Evolutionary conservation across 30 jellyfish, hydroid and myxozoan species (phyloP).

Genomic region (Hydractinia echinata): DNA sequence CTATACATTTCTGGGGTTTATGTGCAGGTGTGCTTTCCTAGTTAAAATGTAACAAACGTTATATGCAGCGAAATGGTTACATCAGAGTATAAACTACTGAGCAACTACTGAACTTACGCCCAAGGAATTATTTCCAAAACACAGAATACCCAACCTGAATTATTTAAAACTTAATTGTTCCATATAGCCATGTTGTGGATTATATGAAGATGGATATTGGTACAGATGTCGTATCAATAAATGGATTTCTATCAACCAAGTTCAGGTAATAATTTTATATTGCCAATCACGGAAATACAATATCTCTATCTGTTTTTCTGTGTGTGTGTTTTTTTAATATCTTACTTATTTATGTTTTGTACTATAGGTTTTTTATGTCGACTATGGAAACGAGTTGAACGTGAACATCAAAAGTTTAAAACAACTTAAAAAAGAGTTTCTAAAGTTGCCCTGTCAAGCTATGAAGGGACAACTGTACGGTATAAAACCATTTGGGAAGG

Average conservation of each 20-base stretch:
- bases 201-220: slow-evolving; percentile 78
- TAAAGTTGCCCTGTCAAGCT: slow-evolving; percentile 62
- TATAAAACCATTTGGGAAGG: slow-evolving; percentile 26
- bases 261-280: slow-evolving; percentile 37
- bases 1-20: too few species aligned
- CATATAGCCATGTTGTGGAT: slow-evolving; percentile 68
- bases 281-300: not conserved
- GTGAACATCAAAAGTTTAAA: slow-evolving; percentile 45
- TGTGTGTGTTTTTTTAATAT: not conserved
- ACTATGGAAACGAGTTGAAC: slow-evolving; percentile 65
- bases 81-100: too few species aligned
- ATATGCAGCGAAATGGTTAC: too few species aligned
- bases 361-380: slow-evolving; percentile 70
- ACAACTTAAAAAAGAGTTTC: slow-evolving; percentile 52
- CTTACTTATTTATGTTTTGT: not conserved
- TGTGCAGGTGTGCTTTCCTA: too few species aligned
- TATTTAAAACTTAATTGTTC: not conserved
- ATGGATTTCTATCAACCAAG: slow-evolving; percentile 36
- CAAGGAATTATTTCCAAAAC: not conserved
- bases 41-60: too few species aligned
- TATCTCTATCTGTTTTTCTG: not conserved
- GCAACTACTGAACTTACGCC: too few species aligned
- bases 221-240: slow-evolving; percentile 55
- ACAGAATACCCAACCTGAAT: not conserved
- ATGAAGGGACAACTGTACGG: slow-evolving; percentile 52